Evolutionary conservation across 1,140 invertebrate genomes (phyloP).

Genomic region (Agraylea sexmaculata): DNA sequence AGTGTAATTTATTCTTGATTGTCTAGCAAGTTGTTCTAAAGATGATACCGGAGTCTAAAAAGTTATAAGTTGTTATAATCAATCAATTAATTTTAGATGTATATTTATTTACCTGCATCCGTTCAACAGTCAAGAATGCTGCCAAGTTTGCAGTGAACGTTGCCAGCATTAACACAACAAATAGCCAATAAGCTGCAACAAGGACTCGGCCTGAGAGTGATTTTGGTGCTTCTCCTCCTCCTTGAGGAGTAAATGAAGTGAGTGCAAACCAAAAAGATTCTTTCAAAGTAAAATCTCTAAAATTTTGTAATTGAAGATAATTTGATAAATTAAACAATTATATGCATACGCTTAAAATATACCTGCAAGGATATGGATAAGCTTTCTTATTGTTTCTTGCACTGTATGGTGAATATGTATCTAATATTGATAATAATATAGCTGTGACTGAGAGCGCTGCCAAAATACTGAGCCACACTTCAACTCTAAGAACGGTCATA

Average conservation of each 20-base stretch:
- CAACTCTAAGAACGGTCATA: slow-evolving; percentile 76
- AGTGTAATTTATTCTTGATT: slow-evolving; percentile 86
- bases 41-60: slow-evolving; percentile 71
- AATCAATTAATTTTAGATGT: slow-evolving; percentile 4
- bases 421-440: slow-evolving; percentile 77
- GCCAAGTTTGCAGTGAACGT: slow-evolving; percentile 96
- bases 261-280: slow-evolving; percentile 91
- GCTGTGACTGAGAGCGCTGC: slow-evolving; percentile 71
- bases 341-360: slow-evolving; percentile 14
- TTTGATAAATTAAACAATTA: not conserved
- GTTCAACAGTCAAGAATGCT: slow-evolving; percentile 90
- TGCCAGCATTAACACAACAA: slow-evolving; percentile 83
- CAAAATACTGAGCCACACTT: slow-evolving; percentile 83
- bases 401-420: slow-evolving; percentile 82
- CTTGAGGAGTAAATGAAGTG: slow-evolving; percentile 85
- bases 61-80: too few species aligned
- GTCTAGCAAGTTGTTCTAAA: slow-evolving; percentile 72
- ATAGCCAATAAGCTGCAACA: slow-evolving; percentile 87
- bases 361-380: slow-evolving; percentile 75
- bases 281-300: slow-evolving; percentile 71
- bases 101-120: slow-evolving; percentile 64
- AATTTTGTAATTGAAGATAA: slow-evolving; percentile 8
- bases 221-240: slow-evolving; percentile 77
- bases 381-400: slow-evolving; percentile 70
- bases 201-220: slow-evolving; percentile 70